These are phyloP conservation scores for Sorex araneus DNA, from an alignment of 2,113 vertebrate genomes.

Conservation along the genomic window DNA sequence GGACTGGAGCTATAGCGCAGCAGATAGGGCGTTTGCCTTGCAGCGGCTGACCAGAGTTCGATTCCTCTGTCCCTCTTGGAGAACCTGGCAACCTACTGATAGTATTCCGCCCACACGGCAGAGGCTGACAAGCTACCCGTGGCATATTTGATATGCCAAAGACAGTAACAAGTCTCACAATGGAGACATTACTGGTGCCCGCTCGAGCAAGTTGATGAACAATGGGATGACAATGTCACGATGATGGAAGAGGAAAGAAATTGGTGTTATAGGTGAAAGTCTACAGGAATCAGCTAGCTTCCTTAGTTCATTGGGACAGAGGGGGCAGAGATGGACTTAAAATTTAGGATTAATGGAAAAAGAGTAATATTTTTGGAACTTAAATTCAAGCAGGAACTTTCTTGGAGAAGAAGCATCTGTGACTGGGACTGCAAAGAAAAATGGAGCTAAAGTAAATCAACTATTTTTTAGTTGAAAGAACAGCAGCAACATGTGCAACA, in stretches of 20 bases:
- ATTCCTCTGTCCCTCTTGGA: no score
- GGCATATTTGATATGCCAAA: no score
- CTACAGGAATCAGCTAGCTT: background rate
- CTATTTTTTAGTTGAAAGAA: background rate
- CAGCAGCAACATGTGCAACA: background rate
- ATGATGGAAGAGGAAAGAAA: background rate
- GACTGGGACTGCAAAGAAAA: background rate
- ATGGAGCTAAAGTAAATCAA: background rate
- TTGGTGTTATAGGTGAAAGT: background rate
- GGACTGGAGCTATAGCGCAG: no score
- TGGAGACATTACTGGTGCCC: no score
- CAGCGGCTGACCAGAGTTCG: no score
- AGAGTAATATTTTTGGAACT: background rate
- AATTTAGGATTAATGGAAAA: accelerated
- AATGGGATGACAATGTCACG: no score
- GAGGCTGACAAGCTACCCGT: no score
- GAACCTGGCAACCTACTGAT: no score
- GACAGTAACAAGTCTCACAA: no score
- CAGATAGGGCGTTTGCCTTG: no score
- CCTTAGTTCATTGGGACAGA: background rate
- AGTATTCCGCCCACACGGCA: no score
- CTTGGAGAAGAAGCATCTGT: background rate
- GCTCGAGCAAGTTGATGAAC: no score
- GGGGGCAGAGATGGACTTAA: background rate
- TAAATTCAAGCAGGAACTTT: background rate